phyloP scores from a whole-genome alignment of 23 tunicate species.

The Clavelina lepadiformis region DNA sequence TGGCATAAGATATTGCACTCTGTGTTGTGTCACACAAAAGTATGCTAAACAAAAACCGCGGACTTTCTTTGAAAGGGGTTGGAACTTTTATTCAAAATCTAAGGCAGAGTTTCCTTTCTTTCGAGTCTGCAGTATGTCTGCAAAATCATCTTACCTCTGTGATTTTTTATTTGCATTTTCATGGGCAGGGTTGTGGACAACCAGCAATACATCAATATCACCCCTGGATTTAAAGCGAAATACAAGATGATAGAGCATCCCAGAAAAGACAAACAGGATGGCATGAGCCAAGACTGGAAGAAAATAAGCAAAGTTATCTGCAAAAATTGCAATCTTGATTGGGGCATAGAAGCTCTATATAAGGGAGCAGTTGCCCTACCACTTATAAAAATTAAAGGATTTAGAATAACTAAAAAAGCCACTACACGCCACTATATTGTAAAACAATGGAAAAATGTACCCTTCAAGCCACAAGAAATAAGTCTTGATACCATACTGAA shows the following conservation, averaged over 20 bases:
- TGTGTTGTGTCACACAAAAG: too few species aligned
- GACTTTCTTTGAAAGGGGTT: too few species aligned
- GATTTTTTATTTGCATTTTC: too few species aligned
- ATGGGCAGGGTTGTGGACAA: too few species aligned
- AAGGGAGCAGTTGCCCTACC: slow-evolving; percentile 20
- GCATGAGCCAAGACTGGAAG: slow-evolving; percentile 19
- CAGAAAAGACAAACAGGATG: background rate
- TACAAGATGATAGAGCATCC: slow-evolving; percentile 16
- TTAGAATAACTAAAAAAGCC: background rate
- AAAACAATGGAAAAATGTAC: slow-evolving; percentile 12
- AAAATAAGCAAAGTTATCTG: slow-evolving; percentile 29
- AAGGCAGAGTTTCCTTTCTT: too few species aligned
- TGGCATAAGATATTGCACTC: too few species aligned
- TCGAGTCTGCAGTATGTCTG: too few species aligned
- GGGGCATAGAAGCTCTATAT: slow-evolving; percentile 52
- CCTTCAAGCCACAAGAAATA: slow-evolving; percentile 13
- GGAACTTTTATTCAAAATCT: too few species aligned
- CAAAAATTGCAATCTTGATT: slow-evolving; percentile 19
- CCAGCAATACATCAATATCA: too few species aligned
- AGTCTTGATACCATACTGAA: too few species aligned
- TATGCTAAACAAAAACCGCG: too few species aligned
- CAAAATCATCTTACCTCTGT: too few species aligned
- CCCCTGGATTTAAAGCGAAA: slow-evolving; percentile 22
- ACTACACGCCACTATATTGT: background rate
- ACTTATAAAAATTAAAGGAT: slow-evolving; percentile 35